These are phyloP conservation scores for Arctopsyche grandis DNA, from an alignment of 1,140 invertebrate genomes.

Conservation along the genomic window DNA sequence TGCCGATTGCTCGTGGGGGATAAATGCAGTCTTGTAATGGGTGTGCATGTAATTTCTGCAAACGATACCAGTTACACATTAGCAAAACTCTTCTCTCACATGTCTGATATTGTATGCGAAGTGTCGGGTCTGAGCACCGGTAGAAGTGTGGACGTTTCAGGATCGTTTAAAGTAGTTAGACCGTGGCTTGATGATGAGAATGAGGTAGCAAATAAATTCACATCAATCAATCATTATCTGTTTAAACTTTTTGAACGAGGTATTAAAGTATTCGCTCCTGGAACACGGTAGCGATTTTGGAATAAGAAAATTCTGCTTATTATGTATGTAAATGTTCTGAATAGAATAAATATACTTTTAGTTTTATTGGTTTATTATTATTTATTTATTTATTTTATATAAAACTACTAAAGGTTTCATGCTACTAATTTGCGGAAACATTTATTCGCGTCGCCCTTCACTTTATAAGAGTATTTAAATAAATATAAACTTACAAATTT, in stretches of 20 bases:
- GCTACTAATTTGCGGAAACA: no score
- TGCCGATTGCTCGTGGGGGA: conserved; percentile 58
- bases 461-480: no score
- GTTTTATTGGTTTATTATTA: not conserved
- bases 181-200: conserved; percentile 59
- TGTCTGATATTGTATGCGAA: conserved; percentile 71
- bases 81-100: conserved; percentile 69
- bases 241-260: conserved; percentile 78
- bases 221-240: conserved; percentile 66
- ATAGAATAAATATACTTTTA: not conserved
- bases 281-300: conserved; percentile 54
- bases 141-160: conserved; percentile 74
- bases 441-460: no score
- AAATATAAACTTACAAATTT: no score
- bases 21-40: conserved; percentile 59
- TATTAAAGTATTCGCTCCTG: conserved; percentile 75
- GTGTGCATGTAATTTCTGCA: conserved; percentile 65
- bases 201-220: conserved; percentile 57
- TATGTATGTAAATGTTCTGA: not conserved
- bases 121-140: conserved; percentile 74
- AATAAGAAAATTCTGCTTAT: no score
- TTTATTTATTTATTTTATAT: no score
- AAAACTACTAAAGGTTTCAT: no score
- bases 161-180: conserved; percentile 69
- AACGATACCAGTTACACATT: conserved; percentile 67